Evolutionary conservation across 2,888 invertebrate species (phyloP), one percentile per base, ranked within the genome.

Genomic region (Drosophila paranaensis): DNA sequence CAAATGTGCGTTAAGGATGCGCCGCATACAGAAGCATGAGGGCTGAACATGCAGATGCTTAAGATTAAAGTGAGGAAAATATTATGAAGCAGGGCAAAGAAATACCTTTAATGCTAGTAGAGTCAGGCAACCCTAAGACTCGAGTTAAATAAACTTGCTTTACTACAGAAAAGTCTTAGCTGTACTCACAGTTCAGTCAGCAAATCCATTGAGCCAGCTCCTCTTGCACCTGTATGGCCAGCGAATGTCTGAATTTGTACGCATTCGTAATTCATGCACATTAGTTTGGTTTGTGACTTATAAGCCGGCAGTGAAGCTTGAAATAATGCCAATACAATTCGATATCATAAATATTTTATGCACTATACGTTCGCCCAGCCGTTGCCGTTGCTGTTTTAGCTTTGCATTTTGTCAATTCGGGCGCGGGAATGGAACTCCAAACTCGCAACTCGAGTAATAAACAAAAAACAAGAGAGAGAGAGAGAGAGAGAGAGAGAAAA

Each of bases 331-430:
- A 87, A 86, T 87, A 66, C 88, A 68, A 78, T 81, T 68, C 77
- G 77, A 86, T 80, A 81, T 88, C 89, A 85, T 85, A 87, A 87
- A 89, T 84, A 89, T 84, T 89, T 89, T 87, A 89, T 84, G 84
- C 89, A 89, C 88, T 74, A 51, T 68, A 55, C 69, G 56, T 46
- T 48, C 68, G 53, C 53, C 67, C 56, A 57, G 57, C 45, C 67
- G 71, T 71, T 60, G 57, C 45, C 67, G 71, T 71, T 67, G 69
- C 63, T 88, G 71, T 58, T 58, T 65, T 72, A 61, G 56, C 60
- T 88, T 87, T 89, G 84, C 89, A 85, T 85, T 89, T 89, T 81
- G 88, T 81, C 88, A 84, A 70, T 74, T 74, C 56, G 58, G 61
- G 56, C 13, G 45, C 51, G 50, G 55, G 48, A 55, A 51, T 50